These are phyloP conservation scores for Electrona antarctica DNA, from an alignment of 2,113 vertebrate species.

Conservation along the genomic window DNA sequence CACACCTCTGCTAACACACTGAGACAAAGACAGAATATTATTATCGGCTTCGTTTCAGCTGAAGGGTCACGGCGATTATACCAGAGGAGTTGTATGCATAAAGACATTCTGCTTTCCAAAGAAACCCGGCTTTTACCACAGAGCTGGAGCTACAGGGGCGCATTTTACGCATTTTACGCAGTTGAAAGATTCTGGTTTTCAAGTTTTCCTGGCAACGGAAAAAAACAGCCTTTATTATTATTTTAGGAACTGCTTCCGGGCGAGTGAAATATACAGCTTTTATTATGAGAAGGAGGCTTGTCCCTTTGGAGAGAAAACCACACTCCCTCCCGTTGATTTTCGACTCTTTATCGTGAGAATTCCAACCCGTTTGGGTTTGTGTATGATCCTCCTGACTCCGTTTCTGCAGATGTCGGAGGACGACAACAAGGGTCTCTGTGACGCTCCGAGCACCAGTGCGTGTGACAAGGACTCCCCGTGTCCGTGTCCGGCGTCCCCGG, in stretches of 20 bases:
- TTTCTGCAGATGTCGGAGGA: constrained; percentile 99
- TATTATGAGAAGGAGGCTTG: constrained; percentile 2
- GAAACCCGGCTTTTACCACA: too few relatives aligned
- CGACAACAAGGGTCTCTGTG: constrained; percentile 92
- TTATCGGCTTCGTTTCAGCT: too few relatives aligned
- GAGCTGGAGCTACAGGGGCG: too few relatives aligned
- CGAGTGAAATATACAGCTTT: constrained; percentile 33
- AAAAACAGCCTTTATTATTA: too few relatives aligned
- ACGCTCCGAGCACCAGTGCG: constrained; percentile 95
- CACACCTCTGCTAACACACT: too few relatives aligned
- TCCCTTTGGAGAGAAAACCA: background rate
- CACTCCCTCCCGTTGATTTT: constrained; percentile 51
- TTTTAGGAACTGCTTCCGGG: background rate
- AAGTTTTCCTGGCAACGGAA: constrained; percentile 41
- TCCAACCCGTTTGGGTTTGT: constrained; percentile 49
- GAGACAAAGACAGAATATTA: too few relatives aligned
- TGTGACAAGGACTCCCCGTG: constrained; percentile 84
- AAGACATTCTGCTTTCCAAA: too few relatives aligned
- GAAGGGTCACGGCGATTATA: too few relatives aligned
- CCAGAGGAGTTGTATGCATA: too few relatives aligned
- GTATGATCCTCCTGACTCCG: constrained; percentile 97
- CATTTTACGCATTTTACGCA: too few relatives aligned
- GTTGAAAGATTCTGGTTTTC: constrained; percentile 40
- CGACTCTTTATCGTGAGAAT: constrained; percentile 37
- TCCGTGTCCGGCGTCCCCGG: constrained; percentile 89